Percentiles rank a stretch among this genome's conserved stretches.
phyloP scores from a whole-genome alignment of 2,888 invertebrate species.

The Zonitis immaculata region DNA sequence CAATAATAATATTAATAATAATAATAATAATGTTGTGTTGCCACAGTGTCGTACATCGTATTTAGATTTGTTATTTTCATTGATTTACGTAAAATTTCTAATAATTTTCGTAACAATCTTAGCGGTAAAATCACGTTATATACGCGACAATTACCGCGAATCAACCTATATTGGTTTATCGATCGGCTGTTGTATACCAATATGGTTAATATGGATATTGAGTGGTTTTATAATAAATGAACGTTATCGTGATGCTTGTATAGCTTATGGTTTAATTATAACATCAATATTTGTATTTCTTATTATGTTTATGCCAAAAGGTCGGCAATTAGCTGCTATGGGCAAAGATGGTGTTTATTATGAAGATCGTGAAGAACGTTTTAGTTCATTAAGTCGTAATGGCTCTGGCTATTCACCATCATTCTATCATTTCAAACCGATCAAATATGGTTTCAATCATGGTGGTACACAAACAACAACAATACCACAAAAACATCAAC shows the following conservation, averaged over 20 bases:
- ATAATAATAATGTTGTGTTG: slow-evolving; percentile 28
- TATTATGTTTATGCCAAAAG: slow-evolving; percentile 92
- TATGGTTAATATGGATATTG: slow-evolving; percentile 81
- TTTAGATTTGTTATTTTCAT: slow-evolving; percentile 68
- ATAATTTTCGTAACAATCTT: slow-evolving; percentile 80
- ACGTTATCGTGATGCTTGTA: slow-evolving; percentile 78
- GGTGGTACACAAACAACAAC: too few species aligned
- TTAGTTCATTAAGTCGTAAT: slow-evolving; percentile 71
- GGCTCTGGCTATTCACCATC: slow-evolving; percentile 86
- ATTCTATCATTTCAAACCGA: slow-evolving; percentile 89
- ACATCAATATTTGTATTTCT: slow-evolving; percentile 82
- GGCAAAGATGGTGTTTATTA: slow-evolving; percentile 83
- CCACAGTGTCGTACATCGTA: slow-evolving; percentile 64
- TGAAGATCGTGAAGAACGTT: slow-evolving; percentile 76
- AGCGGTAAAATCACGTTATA: slow-evolving; percentile 79
- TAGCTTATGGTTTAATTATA: slow-evolving; percentile 83
- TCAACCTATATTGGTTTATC: slow-evolving; percentile 89
- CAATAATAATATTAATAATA: slow-evolving; percentile 17
- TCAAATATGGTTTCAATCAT: slow-evolving; percentile 59
- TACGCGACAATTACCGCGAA: slow-evolving; percentile 90
- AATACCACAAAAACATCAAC: slow-evolving; percentile 38
- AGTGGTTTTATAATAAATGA: slow-evolving; percentile 76
- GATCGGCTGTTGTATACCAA: slow-evolving; percentile 78
- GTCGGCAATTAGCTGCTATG: slow-evolving; percentile 85
- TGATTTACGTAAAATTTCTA: slow-evolving; percentile 79